phyloP scores from a whole-genome alignment of 2,888 invertebrate genomes.

The Acleris laterana region DNA sequence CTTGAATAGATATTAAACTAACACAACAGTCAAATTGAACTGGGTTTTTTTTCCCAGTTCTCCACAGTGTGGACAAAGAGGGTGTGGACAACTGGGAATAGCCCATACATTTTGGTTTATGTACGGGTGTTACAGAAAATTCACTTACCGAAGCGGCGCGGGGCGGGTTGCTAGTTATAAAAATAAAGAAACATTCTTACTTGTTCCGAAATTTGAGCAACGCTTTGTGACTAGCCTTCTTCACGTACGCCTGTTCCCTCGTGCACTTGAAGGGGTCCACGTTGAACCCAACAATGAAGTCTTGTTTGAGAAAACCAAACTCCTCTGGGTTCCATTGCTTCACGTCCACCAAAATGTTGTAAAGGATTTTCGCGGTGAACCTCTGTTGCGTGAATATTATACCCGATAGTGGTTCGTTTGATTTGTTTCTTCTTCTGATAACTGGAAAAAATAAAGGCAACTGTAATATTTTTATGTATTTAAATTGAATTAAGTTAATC shows the following conservation, averaged over 20 bases:
- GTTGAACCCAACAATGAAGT: conserved; percentile 89
- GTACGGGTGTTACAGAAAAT: too few relatives aligned
- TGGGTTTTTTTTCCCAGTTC: too few relatives aligned
- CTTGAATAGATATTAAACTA: too few relatives aligned
- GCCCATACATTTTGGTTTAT: too few relatives aligned
- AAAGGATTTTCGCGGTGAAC: conserved; percentile 90
- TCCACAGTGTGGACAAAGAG: too few relatives aligned
- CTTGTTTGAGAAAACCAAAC: conserved; percentile 85
- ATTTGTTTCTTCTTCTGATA: conserved; percentile 55
- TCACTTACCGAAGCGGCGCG: too few relatives aligned
- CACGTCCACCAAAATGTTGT: conserved; percentile 85
- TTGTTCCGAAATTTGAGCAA: conserved; percentile 75
- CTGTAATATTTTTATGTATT: too few relatives aligned
- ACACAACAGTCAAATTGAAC: too few relatives aligned
- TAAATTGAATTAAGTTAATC: too few relatives aligned
- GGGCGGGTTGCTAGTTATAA: too few relatives aligned
- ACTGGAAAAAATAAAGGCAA: conserved; percentile 47
- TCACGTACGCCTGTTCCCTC: conserved; percentile 79
- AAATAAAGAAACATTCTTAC: conserved; percentile 53
- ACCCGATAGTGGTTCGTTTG: conserved; percentile 83
- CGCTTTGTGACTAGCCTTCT: conserved; percentile 82
- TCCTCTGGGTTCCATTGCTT: conserved; percentile 66
- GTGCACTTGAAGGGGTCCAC: conserved; percentile 83
- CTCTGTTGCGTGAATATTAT: conserved; percentile 90
- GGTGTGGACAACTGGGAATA: too few relatives aligned